A percentile compares a stretch with the other conserved stretches of the same genome.
phyloP scores from a whole-genome alignment of 2,797 vertebrate genomes.

The Galaxias olidus region DNA sequence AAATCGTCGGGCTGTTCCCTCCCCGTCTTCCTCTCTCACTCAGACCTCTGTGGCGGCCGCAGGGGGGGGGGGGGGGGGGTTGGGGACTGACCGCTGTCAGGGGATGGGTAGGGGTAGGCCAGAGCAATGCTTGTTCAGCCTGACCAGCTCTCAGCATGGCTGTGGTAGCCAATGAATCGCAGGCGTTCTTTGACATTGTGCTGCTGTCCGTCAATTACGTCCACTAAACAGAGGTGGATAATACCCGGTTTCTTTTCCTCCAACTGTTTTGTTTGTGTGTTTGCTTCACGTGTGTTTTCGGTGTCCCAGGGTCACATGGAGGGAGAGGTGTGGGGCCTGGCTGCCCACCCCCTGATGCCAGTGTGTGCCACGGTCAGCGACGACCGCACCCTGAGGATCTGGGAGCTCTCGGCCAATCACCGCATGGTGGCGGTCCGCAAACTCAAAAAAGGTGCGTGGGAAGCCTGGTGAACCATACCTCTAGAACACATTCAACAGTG shows the following conservation, averaged over 20 bases:
- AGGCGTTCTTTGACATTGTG: not conserved
- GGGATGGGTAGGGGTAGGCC: no score
- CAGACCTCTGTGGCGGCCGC: no score
- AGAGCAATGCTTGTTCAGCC: no score
- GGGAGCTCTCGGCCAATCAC: constrained; percentile 94
- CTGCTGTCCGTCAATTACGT: not conserved
- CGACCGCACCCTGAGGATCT: constrained; percentile 93
- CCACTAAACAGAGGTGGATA: no score
- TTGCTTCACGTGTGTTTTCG: no score
- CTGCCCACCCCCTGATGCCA: constrained; percentile 90
- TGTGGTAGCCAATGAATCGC: no score
- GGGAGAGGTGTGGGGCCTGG: constrained; percentile 95
- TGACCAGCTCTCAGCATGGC: no score
- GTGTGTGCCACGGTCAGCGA: constrained; percentile 96
- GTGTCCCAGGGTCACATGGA: constrained; percentile 92
- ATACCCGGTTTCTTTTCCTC: no score
- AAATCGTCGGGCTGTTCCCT: no score
- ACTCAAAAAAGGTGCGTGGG: constrained; percentile 88
- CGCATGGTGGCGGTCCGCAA: constrained; percentile 97
- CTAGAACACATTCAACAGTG: not conserved
- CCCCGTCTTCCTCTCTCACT: no score
- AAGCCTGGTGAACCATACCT: not conserved
- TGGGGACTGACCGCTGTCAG: no score
- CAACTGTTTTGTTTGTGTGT: not conserved
- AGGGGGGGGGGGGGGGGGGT: no score